These are phyloP conservation scores for Rattus norvegicus DNA, from an alignment of 2,113 vertebrate species.

Conservation along the genomic window DNA sequence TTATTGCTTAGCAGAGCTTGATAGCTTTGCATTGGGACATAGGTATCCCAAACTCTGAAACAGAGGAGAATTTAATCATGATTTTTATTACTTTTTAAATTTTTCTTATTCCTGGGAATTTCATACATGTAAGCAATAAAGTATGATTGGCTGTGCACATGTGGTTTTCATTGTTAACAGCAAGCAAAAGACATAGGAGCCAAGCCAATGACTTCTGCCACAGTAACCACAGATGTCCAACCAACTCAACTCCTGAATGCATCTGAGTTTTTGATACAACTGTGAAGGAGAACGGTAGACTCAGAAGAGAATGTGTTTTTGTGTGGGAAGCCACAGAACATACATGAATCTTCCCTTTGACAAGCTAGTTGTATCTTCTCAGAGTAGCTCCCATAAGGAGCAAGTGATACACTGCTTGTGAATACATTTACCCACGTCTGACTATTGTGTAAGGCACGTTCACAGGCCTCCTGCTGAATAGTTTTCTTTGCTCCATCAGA, in stretches of 20 bases:
- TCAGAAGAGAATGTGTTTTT: not conserved
- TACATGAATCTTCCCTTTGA: not conserved
- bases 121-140: not conserved
- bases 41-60: not conserved
- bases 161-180: constrained; percentile 18
- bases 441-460: not conserved
- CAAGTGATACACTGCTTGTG: not conserved
- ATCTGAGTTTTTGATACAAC: not conserved
- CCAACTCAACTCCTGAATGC: not conserved
- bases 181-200: not conserved
- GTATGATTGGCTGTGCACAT: not conserved
- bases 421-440: not conserved
- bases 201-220: not conserved
- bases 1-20: not conserved
- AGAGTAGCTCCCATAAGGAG: not conserved
- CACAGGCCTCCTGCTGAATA: not conserved
- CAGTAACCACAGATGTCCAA: not conserved
- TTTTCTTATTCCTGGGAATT: not conserved
- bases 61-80: not conserved
- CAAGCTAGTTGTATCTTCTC: not conserved
- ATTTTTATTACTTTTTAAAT: not conserved
- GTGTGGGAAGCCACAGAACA: not conserved
- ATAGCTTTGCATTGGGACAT: not conserved
- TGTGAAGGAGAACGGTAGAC: not conserved
- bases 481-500: not conserved